A percentile compares a stretch with the other conserved stretches of the same genome.
Conservation (phyloP, 2,888 invertebrate species). For the Ormyrus labotus region DNA sequence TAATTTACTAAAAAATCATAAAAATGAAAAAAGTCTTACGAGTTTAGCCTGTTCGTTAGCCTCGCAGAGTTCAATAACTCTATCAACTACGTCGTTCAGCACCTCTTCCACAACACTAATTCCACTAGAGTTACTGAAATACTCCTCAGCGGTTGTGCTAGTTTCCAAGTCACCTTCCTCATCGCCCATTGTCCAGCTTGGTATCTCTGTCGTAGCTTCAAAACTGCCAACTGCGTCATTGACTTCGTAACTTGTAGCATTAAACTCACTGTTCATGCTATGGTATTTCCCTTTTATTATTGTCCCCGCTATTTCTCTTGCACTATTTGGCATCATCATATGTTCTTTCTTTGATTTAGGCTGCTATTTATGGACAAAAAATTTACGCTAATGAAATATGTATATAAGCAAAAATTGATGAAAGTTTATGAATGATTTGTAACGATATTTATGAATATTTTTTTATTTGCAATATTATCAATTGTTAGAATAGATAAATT, state of each 20-base stretch:
- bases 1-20: neutral
- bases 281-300: constrained; percentile 72
- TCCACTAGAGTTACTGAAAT: constrained; percentile 78
- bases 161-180: constrained; percentile 78
- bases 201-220: constrained; percentile 76
- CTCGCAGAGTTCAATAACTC: constrained; percentile 74
- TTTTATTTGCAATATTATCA: neutral
- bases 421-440: neutral
- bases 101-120: constrained; percentile 78
- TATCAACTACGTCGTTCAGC: constrained; percentile 79
- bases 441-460: neutral
- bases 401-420: neutral
- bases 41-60: constrained; percentile 65
- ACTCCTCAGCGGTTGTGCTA: constrained; percentile 82
- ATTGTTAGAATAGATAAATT: neutral
- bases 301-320: constrained; percentile 71
- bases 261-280: constrained; percentile 72
- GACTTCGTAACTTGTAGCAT: constrained; percentile 66
- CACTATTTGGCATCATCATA: constrained; percentile 66
- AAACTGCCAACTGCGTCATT: constrained; percentile 72
- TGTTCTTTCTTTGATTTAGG: constrained; percentile 61
- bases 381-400: neutral
- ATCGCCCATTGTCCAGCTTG: constrained; percentile 78
- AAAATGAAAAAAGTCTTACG: constrained; percentile 55
- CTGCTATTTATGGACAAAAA: neutral